Percentiles rank a stretch among this genome's conserved stretches.
phyloP scores from a whole-genome alignment of 2,888 invertebrate genomes.

The Lasioglossum zephyrum region DNA sequence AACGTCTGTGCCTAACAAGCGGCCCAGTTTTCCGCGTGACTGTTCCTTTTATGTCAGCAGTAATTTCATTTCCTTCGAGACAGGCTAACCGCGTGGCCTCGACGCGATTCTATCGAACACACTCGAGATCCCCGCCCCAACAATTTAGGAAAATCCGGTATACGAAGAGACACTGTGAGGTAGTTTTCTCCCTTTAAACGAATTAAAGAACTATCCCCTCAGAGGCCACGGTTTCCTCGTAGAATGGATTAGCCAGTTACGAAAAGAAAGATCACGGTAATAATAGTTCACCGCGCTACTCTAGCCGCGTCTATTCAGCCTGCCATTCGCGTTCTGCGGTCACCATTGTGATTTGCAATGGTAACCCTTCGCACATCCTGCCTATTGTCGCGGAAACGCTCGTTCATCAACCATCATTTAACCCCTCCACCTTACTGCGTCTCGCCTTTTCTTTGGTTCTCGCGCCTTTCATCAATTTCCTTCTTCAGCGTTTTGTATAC shows the following conservation, averaged over 20 bases:
- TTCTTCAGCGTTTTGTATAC: background rate
- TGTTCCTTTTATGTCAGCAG: conserved; percentile 25
- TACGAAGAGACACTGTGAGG: background rate
- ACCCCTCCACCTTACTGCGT: conserved; percentile 17
- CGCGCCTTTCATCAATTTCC: background rate
- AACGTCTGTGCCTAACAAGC: conserved; percentile 23
- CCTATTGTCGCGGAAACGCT: conserved; percentile 78
- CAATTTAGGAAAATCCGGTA: conserved; percentile 39
- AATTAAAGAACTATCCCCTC: conserved; percentile 55
- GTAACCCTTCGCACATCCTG: conserved; percentile 82
- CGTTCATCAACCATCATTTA: conserved; percentile 20
- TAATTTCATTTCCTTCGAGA: conserved; percentile 34
- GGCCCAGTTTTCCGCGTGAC: conserved; percentile 31
- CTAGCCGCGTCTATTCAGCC: conserved; percentile 78
- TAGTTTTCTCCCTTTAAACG: conserved; percentile 27
- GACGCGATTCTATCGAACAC: conserved; percentile 48
- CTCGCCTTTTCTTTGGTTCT: background rate
- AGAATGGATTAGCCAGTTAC: conserved; percentile 54
- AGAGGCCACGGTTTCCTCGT: conserved; percentile 67
- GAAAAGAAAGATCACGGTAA: conserved; percentile 70
- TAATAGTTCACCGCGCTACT: conserved; percentile 74
- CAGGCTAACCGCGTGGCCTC: background rate
- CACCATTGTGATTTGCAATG: conserved; percentile 82
- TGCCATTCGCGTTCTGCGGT: conserved; percentile 81
- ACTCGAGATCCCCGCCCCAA: conserved; percentile 68